Evolutionary conservation across 2,888 invertebrate species (phyloP).

Genomic region (Protula sp.): DNA sequence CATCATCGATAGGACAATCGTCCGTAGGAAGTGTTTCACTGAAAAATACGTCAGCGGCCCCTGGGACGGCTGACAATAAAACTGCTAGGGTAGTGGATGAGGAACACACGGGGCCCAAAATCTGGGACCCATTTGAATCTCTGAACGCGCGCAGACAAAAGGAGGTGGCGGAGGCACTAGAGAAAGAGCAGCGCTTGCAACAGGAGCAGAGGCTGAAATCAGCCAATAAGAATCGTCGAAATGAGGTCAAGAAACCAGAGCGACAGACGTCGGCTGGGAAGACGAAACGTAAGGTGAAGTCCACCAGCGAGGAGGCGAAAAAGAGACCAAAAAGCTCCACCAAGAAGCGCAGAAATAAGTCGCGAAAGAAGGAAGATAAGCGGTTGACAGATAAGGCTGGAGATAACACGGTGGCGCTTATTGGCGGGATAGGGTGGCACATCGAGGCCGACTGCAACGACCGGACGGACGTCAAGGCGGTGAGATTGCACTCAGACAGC

Average conservation of each 20-base stretch:
- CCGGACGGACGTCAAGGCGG: conserved; percentile 25
- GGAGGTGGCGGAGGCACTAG: background rate
- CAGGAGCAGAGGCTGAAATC: background rate
- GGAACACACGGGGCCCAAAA: conserved; percentile 19
- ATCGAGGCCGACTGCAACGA: conserved; percentile 34
- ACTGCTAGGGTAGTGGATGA: background rate
- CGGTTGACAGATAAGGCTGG: conserved; percentile 4
- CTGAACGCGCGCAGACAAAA: conserved; percentile 8
- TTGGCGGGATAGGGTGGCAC: conserved; percentile 46
- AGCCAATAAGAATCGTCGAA: background rate
- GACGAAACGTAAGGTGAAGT: background rate
- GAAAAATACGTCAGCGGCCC: background rate
- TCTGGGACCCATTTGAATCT: conserved; percentile 22
- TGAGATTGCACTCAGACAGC: background rate
- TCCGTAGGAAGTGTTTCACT: too few relatives aligned
- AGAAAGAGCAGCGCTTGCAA: background rate
- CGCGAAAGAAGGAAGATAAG: conserved; percentile 2
- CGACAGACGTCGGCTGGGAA: conserved; percentile 8
- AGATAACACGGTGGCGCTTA: conserved; percentile 26
- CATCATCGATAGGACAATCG: too few relatives aligned
- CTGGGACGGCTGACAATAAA: background rate
- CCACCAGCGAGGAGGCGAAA: background rate
- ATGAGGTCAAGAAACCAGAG: background rate
- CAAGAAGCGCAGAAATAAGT: conserved; percentile 6
- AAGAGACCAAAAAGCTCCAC: conserved; percentile 5